Base-by-base conservation (phyloP, 2,113 vertebrate species). In the Eonycteris spelaea region DNA sequence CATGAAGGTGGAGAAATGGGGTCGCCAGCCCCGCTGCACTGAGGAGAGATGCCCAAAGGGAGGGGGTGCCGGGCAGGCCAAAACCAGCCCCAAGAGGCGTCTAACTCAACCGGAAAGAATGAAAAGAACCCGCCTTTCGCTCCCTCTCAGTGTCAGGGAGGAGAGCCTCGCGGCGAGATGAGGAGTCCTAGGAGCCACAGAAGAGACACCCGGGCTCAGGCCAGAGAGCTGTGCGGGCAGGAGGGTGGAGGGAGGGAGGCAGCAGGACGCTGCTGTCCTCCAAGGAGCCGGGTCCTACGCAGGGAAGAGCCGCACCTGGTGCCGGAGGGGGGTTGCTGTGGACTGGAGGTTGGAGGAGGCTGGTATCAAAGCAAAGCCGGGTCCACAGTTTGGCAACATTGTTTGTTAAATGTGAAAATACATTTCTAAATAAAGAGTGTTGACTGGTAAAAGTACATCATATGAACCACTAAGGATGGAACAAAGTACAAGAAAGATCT, bases 321-420 rank as follows among this genome's bases (percentile, higher is more conserved):
- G 40, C 4, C 2, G 40, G 28, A 38, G 33, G 21, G 65, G 53
- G 74, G 15, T 7, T 0, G 6, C 19, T 51, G 14, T 38, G n/a
- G 53, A 61, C 43, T 6, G 26, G 53, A 67, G 83, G 38, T 38
- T 35, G 59, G 38, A 87, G 55, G 53, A 83, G 68, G 18, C 1
- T 7, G 40, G 9, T 21, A 55, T 30, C 38, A 55, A 61, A 87
- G 40, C 28, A 11, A 87, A 70, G 51, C 70, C 22, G 13, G 86
- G 79, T 75, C 67, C 26, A 13, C 16, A 43, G 40, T 26, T 59
- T 21, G 15, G 40, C 40, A 40, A 6, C 70, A 16, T 21, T 68
- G 15, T 65, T 96, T 82, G 91, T 61, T 38, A 74, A 93, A 43
- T 48, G 79, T 84, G 75, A 83, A 92, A 80, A 80, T 33, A n/a